These are phyloP conservation scores for Pocota personata DNA, from an alignment of 2,888 invertebrate genomes.

Conservation along the genomic window DNA sequence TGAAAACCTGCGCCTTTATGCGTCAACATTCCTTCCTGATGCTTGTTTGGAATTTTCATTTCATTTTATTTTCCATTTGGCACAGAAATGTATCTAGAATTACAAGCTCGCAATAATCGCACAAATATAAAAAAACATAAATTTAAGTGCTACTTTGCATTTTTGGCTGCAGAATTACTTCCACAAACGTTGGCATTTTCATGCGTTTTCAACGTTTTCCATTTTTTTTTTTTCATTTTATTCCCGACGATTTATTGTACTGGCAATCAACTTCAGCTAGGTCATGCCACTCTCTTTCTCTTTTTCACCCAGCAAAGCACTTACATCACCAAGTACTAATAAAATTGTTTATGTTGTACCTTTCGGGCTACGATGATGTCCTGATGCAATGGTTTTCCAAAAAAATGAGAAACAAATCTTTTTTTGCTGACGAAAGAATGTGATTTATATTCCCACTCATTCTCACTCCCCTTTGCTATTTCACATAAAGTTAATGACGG, in stretches of 20 bases:
- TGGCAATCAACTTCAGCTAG: slow-evolving; percentile 51
- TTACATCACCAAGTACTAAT: slow-evolving; percentile 51
- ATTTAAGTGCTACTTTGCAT: slow-evolving; percentile 61
- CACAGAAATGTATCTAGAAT: not conserved
- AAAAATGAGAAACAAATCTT: slow-evolving; percentile 10
- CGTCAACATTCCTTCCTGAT: not conserved
- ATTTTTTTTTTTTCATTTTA: slow-evolving; percentile 36
- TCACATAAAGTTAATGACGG: slow-evolving; percentile 48
- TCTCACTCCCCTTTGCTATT: not conserved
- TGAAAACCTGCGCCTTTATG: too few species aligned
- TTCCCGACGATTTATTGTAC: slow-evolving; percentile 57
- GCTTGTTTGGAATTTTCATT: not conserved
- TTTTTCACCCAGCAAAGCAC: not conserved
- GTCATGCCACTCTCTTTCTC: slow-evolving; percentile 9
- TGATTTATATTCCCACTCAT: slow-evolving; percentile 51
- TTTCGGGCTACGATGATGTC: slow-evolving; percentile 13
- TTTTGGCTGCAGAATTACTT: slow-evolving; percentile 7
- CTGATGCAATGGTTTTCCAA: slow-evolving; percentile 38
- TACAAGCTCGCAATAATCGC: slow-evolving; percentile 1
- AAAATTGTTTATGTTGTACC: slow-evolving; percentile 69
- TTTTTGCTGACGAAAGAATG: slow-evolving; percentile 58
- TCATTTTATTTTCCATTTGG: not conserved
- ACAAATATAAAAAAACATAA: slow-evolving; percentile 19
- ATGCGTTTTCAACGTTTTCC: slow-evolving; percentile 7
- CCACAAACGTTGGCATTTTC: not conserved